These are phyloP conservation scores for Dryadula phaetusa DNA, from an alignment of 2,888 invertebrate species.

Conservation along the genomic window DNA sequence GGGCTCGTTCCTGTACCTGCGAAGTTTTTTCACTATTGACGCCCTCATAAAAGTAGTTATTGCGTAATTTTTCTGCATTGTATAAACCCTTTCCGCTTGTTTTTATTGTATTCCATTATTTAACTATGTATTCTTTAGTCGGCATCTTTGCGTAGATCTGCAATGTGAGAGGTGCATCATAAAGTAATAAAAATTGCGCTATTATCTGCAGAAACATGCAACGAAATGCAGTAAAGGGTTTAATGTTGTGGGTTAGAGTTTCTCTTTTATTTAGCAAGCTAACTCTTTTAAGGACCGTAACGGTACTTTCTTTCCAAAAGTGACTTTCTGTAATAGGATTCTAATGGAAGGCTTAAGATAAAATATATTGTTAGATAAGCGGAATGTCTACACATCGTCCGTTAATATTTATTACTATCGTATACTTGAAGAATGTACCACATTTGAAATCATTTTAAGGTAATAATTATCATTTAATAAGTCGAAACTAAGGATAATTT, in stretches of 20 bases:
- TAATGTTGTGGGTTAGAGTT: constrained; percentile 65
- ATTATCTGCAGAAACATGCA: constrained; percentile 75
- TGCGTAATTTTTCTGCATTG: constrained; percentile 83
- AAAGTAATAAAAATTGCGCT: constrained; percentile 81
- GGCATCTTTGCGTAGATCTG: constrained; percentile 79
- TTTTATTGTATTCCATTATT: constrained; percentile 79
- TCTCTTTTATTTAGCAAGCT: constrained; percentile 68
- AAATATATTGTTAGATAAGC: constrained; percentile 61
- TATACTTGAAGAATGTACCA: constrained; percentile 36
- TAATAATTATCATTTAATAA: constrained; percentile 4
- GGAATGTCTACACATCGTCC: constrained; percentile 58
- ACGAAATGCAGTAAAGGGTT: constrained; percentile 70
- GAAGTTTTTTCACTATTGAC: constrained; percentile 66
- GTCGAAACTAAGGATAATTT: background rate
- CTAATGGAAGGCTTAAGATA: constrained; percentile 62
- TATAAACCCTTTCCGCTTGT: constrained; percentile 83
- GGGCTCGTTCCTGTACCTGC: constrained; percentile 74
- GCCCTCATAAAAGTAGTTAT: constrained; percentile 70
- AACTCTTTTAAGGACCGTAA: constrained; percentile 62
- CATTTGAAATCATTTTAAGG: constrained; percentile 50
- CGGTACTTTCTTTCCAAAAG: constrained; percentile 66
- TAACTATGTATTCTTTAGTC: constrained; percentile 59
- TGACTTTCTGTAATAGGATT: constrained; percentile 60
- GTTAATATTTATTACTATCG: constrained; percentile 57
- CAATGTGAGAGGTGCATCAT: constrained; percentile 70